Base-by-base conservation (phyloP, 2,113 vertebrate genomes). In the Sterrhoptilus dennistouni region DNA sequence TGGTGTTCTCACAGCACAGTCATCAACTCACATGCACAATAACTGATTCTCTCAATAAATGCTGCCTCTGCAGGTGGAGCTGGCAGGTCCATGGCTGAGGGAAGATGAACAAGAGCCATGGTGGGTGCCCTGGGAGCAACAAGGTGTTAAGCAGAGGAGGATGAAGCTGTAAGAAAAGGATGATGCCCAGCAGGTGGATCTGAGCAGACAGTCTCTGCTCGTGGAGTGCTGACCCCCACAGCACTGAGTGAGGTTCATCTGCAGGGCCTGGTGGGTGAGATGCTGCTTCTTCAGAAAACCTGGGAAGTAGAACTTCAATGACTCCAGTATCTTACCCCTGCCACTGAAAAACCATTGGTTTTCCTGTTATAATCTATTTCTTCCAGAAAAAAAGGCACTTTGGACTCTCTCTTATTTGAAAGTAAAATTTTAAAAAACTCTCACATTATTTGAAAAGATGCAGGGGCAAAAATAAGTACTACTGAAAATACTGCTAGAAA, bases 41-140 rank as follows among this genome's bases (percentile, higher is more conserved):
- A 65, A 36, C 40, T 23, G 9, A 9, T 89, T 61, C 42, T 53
- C 49, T 42, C 60, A 40, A 27, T 6, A 19, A 54, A 42, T 5
- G 12, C 42, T 77, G 47, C 23, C 47, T 63, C 23, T 24, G n/a
- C 52, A 75, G 77, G 44, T 12, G 63, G 82, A 53, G 29, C 27
- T 54, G 44, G n/a, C 59, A 82, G 78, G 57, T 40, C 57, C 6
- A 1, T 29, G 76, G 38, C 54, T 40, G 27, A 23, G 36, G 33
- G 29, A 44, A 59, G 36, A 61, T 40, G 3, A 64, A 33, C 5
- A 9, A 0, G 33, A 77, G 56, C 29, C 33, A 23, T 1, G 0
- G 0, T 4, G n/a, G 27, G 35, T 29, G 22, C 50, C 40, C 6
- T 20, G 31, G 49, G 31, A 53, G 33, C 19, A 45, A 18, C 0